These are phyloP conservation scores for Eupsittula cactorum DNA, from an alignment of 2,113 vertebrate species.

Conservation along the genomic window DNA sequence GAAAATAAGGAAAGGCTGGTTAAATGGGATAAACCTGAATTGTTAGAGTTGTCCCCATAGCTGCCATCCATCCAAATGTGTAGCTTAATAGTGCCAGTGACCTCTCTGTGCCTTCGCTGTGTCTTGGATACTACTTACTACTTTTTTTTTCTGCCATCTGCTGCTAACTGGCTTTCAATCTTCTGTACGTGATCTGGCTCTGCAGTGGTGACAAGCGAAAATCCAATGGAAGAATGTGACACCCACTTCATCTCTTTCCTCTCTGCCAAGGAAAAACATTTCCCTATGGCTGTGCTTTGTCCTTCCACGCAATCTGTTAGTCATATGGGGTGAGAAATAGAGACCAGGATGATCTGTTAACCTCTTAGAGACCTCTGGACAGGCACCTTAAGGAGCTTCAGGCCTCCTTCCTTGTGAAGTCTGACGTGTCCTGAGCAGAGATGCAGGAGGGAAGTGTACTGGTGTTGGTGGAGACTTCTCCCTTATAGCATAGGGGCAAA, in stretches of 20 bases:
- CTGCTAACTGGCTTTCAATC: slow-evolving; percentile 17
- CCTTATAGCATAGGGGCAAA: not conserved
- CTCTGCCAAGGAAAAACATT: not conserved
- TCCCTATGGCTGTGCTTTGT: not conserved
- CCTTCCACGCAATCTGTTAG: not conserved
- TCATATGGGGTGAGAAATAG: not conserved
- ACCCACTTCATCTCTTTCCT: slow-evolving; percentile 30
- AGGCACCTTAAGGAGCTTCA: not conserved
- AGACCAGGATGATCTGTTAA: not conserved
- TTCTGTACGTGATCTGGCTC: not conserved
- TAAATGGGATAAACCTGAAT: not conserved
- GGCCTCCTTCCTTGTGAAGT: not conserved
- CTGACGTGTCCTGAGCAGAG: not conserved
- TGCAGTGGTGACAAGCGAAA: slow-evolving; percentile 33
- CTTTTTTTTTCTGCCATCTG: not conserved
- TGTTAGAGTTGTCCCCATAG: not conserved
- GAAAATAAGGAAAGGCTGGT: not conserved
- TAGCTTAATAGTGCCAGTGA: not conserved
- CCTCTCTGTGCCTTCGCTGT: not conserved
- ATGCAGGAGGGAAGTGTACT: not conserved
- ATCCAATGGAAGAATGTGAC: slow-evolving; percentile 33
- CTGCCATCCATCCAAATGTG: not conserved
- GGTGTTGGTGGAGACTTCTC: not conserved
- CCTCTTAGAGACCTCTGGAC: not conserved
- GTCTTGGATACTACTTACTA: not conserved